Conservation (phyloP, 2,888 invertebrate species). For the Pachydiplax longipennis region DNA sequence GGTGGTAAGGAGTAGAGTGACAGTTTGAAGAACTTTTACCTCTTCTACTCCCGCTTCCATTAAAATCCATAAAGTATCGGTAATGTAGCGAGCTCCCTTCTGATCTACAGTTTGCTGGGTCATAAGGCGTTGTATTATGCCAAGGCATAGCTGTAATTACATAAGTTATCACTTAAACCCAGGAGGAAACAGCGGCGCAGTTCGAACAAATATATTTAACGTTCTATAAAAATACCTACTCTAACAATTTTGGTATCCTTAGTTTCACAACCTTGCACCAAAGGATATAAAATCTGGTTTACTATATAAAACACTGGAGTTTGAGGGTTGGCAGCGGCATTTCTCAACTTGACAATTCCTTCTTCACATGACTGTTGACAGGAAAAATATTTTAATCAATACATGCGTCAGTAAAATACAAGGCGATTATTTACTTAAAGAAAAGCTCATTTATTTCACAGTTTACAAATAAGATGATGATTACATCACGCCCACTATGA, state of each 20-base stretch:
- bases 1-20: conserved; percentile 93
- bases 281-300: conserved; percentile 93
- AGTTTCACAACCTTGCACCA: conserved; percentile 97
- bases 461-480: neutral
- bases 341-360: conserved; percentile 87
- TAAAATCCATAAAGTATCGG: conserved; percentile 90
- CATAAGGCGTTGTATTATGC: conserved; percentile 92
- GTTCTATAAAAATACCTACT: conserved; percentile 62
- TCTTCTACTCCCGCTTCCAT: conserved; percentile 96
- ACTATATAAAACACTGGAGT: conserved; percentile 87
- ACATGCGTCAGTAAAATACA: neutral
- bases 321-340: conserved; percentile 77
- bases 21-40: conserved; percentile 94
- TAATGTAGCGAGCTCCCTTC: conserved; percentile 91
- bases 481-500: too few relatives aligned
- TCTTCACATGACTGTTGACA: conserved; percentile 89
- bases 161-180: neutral
- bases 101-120: conserved; percentile 88
- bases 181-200: neutral
- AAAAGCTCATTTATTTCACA: neutral
- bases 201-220: neutral
- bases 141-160: conserved; percentile 80
- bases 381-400: conserved; percentile 48
- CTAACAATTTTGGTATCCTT: conserved; percentile 95
- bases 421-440: neutral